Percentiles rank a stretch among this genome's conserved stretches.
These are phyloP conservation scores for Saccostrea cuccullata DNA, from an alignment of 1,140 invertebrate genomes.

Conservation along the genomic window DNA sequence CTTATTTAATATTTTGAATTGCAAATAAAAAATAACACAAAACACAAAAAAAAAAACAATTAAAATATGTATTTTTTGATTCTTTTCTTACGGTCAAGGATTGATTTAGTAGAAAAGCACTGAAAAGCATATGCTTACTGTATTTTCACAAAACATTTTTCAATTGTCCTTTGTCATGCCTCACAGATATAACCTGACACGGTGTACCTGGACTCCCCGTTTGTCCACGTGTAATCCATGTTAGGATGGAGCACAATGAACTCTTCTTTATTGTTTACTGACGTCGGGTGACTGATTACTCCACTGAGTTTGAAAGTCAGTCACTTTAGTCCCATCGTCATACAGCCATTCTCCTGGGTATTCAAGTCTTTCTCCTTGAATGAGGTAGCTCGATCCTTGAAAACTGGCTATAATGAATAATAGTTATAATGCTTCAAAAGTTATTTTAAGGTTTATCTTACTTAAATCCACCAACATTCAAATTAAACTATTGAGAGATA, in stretches of 20 bases:
- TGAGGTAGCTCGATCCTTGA: neutral
- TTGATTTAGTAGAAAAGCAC: too few relatives aligned
- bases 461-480: too few relatives aligned
- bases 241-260: neutral
- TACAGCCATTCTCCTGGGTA: neutral
- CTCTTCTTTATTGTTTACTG: neutral
- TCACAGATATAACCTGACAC: slow-evolving; percentile 10
- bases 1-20: too few relatives aligned
- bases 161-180: neutral
- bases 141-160: too few relatives aligned
- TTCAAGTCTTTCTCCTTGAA: neutral
- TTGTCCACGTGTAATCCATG: neutral
- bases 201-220: neutral
- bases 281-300: neutral
- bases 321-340: neutral
- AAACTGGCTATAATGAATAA: neutral
- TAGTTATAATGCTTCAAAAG: too few relatives aligned
- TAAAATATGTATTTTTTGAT: too few relatives aligned
- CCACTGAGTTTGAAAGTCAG: neutral
- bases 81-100: too few relatives aligned
- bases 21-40: too few relatives aligned
- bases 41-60: too few relatives aligned
- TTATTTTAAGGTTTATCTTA: too few relatives aligned
- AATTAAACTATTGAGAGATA: too few relatives aligned
- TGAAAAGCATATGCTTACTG: too few relatives aligned